Percentiles rank a stretch among this genome's conserved stretches.
These are phyloP conservation scores for Euspilapteryx auroguttella DNA, from an alignment of 2,888 invertebrate species.

Conservation along the genomic window DNA sequence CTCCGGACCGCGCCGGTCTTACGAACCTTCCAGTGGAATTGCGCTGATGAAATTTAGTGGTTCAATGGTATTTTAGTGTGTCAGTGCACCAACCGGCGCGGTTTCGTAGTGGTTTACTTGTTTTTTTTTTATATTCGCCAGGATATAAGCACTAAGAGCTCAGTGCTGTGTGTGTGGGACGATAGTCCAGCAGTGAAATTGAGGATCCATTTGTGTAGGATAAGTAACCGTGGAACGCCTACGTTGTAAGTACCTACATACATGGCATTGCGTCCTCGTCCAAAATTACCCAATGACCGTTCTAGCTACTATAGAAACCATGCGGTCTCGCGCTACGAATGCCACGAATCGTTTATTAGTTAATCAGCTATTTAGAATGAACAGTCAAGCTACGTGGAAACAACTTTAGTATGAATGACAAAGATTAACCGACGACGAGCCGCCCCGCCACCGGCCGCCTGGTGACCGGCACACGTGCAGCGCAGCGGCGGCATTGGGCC, in stretches of 20 bases:
- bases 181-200: constrained; percentile 54
- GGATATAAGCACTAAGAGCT: constrained; percentile 14
- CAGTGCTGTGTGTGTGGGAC: constrained; percentile 53
- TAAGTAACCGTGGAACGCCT: constrained; percentile 50
- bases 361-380: too few relatives aligned
- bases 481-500: constrained; percentile 8
- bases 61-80: constrained; percentile 46
- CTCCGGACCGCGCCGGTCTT: constrained; percentile 67
- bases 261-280: constrained; percentile 19
- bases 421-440: constrained; percentile 12
- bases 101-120: constrained; percentile 38
- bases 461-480: constrained; percentile 37
- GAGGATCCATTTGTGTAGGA: constrained; percentile 48
- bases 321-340: too few relatives aligned
- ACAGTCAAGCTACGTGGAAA: too few relatives aligned
- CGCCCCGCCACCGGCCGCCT: constrained; percentile 28
- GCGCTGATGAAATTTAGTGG: constrained; percentile 56
- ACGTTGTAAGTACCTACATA: constrained; percentile 41
- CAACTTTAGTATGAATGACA: constrained; percentile 45
- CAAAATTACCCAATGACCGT: too few relatives aligned
- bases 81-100: constrained; percentile 47
- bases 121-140: too few relatives aligned
- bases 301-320: too few relatives aligned
- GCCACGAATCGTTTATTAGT: too few relatives aligned
- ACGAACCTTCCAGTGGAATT: constrained; percentile 61